Evolutionary conservation across 35 echinoderm and acorn worm genomes (phyloP).

Genomic region (Heliocidaris erythrogramma): DNA sequence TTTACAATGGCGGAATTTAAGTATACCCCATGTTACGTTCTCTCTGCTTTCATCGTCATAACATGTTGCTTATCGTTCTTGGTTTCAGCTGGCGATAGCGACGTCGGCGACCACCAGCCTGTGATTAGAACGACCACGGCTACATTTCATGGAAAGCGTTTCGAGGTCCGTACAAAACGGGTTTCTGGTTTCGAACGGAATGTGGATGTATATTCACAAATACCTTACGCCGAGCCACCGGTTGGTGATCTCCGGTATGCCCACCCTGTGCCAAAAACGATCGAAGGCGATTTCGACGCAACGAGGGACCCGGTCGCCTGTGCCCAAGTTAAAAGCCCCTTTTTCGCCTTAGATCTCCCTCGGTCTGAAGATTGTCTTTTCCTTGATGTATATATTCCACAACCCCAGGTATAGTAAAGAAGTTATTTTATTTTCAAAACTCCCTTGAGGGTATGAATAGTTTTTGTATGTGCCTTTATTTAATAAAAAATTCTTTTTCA

Average conservation of each 20-base stretch:
- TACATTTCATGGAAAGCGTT: not conserved
- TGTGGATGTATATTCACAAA: conserved; percentile 70
- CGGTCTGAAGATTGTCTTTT: conserved; percentile 35
- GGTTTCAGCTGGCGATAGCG: not conserved
- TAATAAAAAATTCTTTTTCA: too few relatives aligned
- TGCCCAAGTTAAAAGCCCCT: not conserved
- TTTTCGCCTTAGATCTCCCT: not conserved
- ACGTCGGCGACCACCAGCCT: not conserved
- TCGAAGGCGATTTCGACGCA: conserved; percentile 46
- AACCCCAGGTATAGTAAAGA: not conserved
- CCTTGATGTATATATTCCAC: conserved; percentile 32
- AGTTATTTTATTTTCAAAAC: not conserved
- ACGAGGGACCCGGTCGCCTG: conserved; percentile 24
- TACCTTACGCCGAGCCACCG: conserved; percentile 83
- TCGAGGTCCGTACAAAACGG: not conserved
- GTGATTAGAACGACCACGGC: not conserved
- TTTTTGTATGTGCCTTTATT: too few relatives aligned
- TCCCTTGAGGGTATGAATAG: too few relatives aligned
- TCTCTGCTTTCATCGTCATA: not conserved
- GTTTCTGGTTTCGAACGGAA: conserved; percentile 48
- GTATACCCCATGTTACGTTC: not conserved
- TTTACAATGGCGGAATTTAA: too few relatives aligned
- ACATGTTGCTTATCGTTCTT: not conserved
- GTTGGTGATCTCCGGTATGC: conserved; percentile 64
- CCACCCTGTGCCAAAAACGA: conserved; percentile 49